phyloP scores from a whole-genome alignment of 2,888 invertebrate species.

The Macroteleia sp. region DNA sequence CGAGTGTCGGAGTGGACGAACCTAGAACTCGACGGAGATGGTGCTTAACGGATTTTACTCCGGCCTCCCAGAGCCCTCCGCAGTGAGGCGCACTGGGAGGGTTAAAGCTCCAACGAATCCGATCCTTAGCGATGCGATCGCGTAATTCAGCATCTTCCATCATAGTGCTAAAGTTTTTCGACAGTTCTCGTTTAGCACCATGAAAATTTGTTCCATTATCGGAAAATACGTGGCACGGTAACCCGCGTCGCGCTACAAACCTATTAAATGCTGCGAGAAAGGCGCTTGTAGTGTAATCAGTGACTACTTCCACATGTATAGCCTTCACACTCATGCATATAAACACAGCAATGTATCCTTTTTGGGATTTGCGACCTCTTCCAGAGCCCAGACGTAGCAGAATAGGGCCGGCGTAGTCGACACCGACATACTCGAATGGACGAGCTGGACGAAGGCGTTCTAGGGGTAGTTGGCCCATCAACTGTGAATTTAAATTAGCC shows the following conservation, averaged over 20 bases:
- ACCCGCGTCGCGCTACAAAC: not conserved
- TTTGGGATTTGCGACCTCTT: not conserved
- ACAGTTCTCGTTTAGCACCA: not conserved
- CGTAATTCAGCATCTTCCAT: not conserved
- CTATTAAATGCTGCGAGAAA: not conserved
- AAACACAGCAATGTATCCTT: not conserved
- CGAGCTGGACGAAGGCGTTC: not conserved
- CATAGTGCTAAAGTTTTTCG: not conserved
- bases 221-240: not conserved
- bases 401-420: conserved; percentile 1
- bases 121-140: not conserved
- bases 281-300: not conserved
- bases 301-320: conserved; percentile 3
- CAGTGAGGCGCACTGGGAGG: not conserved
- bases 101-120: not conserved
- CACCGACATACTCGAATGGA: not conserved
- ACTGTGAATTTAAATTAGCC: not conserved
- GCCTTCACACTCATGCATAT: not conserved
- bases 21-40: not conserved
- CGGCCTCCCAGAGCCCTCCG: not conserved
- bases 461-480: not conserved
- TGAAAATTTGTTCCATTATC: conserved; percentile 1
- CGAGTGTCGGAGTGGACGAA: not conserved
- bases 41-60: not conserved
- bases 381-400: not conserved